A percentile compares a stretch with the other conserved stretches of the same genome.
phyloP scores from a whole-genome alignment of 2,888 invertebrate species.

The Gasteruption jaculator region DNA sequence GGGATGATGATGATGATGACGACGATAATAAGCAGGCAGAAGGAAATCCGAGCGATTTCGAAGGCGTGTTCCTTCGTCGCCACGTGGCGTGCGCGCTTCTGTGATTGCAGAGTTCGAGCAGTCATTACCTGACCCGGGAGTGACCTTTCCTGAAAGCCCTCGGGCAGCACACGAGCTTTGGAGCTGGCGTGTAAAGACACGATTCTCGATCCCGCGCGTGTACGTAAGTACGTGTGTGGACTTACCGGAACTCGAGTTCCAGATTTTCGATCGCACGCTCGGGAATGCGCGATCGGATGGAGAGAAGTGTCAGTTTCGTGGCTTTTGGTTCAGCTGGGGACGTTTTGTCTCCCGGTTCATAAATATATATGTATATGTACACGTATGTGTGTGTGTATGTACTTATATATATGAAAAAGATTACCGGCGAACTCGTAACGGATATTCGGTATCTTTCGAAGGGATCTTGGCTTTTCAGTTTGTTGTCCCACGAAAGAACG shows the following conservation, averaged over 20 bases:
- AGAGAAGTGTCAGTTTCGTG: too few species aligned
- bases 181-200: constrained; percentile 13
- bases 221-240: constrained; percentile 6
- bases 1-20: too few species aligned
- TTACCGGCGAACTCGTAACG: constrained; percentile 36
- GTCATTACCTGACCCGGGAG: constrained; percentile 45
- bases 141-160: constrained; percentile 43
- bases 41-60: constrained; percentile 12
- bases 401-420: too few species aligned
- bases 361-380: too few species aligned
- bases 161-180: constrained; percentile 34
- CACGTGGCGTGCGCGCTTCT: constrained; percentile 48
- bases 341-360: too few species aligned
- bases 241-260: constrained; percentile 27
- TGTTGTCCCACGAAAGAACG: not conserved
- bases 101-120: constrained; percentile 47
- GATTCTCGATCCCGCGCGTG: constrained; percentile 1
- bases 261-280: constrained; percentile 24
- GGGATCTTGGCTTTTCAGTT: constrained; percentile 36
- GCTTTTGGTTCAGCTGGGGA: too few species aligned
- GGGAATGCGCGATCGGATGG: constrained; percentile 4
- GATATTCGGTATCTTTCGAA: constrained; percentile 42
- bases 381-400: too few species aligned
- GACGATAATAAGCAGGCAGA: too few species aligned
- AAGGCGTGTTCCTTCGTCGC: too few species aligned